These are phyloP conservation scores for Cathartes aura DNA, from an alignment of 2,113 vertebrate species.

Conservation along the genomic window DNA sequence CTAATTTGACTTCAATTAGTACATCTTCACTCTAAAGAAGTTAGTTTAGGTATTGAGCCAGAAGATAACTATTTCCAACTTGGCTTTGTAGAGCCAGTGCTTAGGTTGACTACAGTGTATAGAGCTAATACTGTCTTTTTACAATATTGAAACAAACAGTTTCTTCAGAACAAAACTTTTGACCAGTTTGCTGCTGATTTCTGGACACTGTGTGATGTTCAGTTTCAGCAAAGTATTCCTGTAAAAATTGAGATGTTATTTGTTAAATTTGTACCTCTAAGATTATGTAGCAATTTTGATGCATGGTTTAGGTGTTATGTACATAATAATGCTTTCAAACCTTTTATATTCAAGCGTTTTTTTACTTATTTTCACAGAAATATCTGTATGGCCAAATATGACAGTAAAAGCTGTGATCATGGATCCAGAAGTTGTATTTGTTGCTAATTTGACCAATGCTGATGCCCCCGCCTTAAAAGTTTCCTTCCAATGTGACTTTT, in stretches of 20 bases:
- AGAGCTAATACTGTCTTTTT: background rate
- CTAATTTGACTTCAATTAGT: background rate
- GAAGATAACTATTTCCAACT: background rate
- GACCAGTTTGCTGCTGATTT: background rate
- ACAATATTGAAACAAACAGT: background rate
- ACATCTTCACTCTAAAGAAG: background rate
- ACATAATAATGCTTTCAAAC: background rate
- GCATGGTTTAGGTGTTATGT: background rate
- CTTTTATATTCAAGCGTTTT: background rate
- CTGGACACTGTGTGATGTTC: background rate
- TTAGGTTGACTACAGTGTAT: background rate
- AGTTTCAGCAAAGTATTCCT: background rate
- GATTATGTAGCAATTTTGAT: background rate
- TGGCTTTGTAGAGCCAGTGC: background rate
- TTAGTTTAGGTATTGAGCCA: background rate
- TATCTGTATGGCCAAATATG: conserved; percentile 55
- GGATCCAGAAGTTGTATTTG: conserved; percentile 96
- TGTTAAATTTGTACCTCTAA: background rate
- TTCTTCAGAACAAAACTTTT: background rate
- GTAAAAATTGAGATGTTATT: background rate
- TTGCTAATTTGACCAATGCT: conserved; percentile 88
- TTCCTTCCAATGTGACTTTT: conserved; percentile 90
- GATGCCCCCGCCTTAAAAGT: conserved; percentile 89
- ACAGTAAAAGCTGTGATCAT: conserved; percentile 82
- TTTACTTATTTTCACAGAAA: conserved; percentile 54